Evolutionary conservation across 1,140 invertebrate species (phyloP), one percentile per base, ranked within the genome.

Genomic region (Cardiocondyla obscurior): DNA sequence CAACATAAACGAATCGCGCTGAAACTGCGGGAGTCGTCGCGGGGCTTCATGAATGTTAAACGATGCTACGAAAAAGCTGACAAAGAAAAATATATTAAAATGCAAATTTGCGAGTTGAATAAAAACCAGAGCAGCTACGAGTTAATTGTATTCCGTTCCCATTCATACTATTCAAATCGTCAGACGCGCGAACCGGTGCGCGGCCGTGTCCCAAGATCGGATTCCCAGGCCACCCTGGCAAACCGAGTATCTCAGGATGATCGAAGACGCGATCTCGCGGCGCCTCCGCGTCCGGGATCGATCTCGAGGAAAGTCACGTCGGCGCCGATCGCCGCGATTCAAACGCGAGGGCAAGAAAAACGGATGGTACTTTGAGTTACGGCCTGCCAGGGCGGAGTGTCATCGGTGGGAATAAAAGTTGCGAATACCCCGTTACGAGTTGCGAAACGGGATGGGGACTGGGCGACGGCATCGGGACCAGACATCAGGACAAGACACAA

Each of bases 351-450:
- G 12, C 8, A 14, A 7, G 22, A 10, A 53, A 39, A 42, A 33
- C 62, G 36, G 39, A 42, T 22, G 12, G 49, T n/a, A 53, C 33
- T 46, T 69, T 79, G 74, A 79, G 22, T 69, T 33, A 58, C 39
- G 33, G 33, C 33, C 58, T 62, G 36, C 60, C 55, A 79, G 74
- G 39, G 55, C 42, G 57, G 36, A 42, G 4, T 42, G 74, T 64
- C 58, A 46, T 22, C 74, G 74, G 46, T 79, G 62, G 74, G 74
- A 79, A 79, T 67, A 79, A 79, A 79, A 69, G 74, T 79, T 79
- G 46, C 62, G 55, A 19, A 39, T 58, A 28, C 25, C 70, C 33
- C 14, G 55, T 60, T 74, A 33, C 70, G 53, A 73, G 53, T 28
- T 62, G 57, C 42, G 57, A 51, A 14, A 64, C 49, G 74, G 46